Evolutionary conservation across 2,888 invertebrate species (phyloP), one percentile per base, ranked within the genome.

Genomic region (Leptarthrus brevirostris): DNA sequence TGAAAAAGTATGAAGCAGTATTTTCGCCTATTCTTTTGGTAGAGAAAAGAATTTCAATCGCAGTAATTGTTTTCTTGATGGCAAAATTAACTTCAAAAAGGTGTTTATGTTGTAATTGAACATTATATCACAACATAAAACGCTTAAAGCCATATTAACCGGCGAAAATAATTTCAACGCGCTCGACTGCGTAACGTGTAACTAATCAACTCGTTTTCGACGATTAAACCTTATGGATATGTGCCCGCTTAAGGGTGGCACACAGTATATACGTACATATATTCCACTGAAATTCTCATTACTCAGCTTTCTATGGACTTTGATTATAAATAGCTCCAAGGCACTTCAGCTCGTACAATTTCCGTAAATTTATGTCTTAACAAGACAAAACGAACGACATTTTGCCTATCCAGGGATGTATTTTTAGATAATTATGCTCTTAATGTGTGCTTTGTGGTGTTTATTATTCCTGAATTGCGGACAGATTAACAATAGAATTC

Each of bases 331-430:
- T 16, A 26, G 56, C 56, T 56, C 14, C n/a, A 16, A 34, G 56
- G 56, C 30, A 56, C 30, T 56, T 56, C 30, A 56, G 26, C 30
- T 56, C 26, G 56, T 30, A 56, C 14, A 56, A 56, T 56, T 56
- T 56, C 34, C 30, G 56, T 30, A 10, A 56, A 56, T 56, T 56
- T 30, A 56, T 56, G 56, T 56, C 56, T 56, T 56, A 30, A 56
- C 30, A 12, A 56, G 56, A 56, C 30, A 56, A 56, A 24, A 56
- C 24, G 26, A 26, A 30, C 18, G 14, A 56, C 24, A 56, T 16
- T 30, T 56, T 24, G 3, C 5, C 56, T 30, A 24, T 8, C n/a
- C 14, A 26, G 56, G 14, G 30, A n/a, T 30, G 44, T 56, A 30
- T 56, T 54, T 54, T 54, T 22, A 10, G 56, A 56, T 30, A 56